Percentiles rank a stretch among this genome's conserved stretches.
Evolutionary conservation across 1,140 invertebrate genomes (phyloP).

Genomic region (Temnothorax longispinosus): DNA sequence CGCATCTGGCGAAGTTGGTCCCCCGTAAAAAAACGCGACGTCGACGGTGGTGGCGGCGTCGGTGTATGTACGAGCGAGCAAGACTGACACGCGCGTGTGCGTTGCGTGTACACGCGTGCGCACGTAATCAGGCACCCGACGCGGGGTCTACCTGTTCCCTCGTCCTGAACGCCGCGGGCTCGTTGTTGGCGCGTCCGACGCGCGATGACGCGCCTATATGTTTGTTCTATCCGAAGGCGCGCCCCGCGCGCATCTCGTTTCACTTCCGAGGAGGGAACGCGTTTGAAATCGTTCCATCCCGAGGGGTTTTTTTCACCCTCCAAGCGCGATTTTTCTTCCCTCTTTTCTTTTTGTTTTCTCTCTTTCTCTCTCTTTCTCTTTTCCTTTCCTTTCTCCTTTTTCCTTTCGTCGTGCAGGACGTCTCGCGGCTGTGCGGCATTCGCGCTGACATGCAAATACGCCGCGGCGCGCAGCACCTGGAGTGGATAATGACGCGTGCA

Average conservation of each 20-base stretch:
- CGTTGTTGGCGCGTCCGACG: constrained; percentile 32
- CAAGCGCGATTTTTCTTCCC: background rate
- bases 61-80: too few species aligned
- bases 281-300: background rate
- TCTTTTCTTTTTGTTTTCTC: background rate
- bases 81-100: background rate
- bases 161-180: constrained; percentile 46
- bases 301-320: background rate
- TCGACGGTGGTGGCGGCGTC: background rate
- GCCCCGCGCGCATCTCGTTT: constrained; percentile 30
- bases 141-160: constrained; percentile 31
- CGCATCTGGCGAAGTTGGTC: constrained; percentile 20
- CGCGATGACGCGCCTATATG: constrained; percentile 54
- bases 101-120: background rate
- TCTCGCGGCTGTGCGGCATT: constrained; percentile 47
- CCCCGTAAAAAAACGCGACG: constrained; percentile 19
- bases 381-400: constrained; percentile 1
- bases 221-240: constrained; percentile 39
- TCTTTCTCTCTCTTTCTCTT: background rate
- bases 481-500: constrained; percentile 64
- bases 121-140: constrained; percentile 21
- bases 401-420: constrained; percentile 24
- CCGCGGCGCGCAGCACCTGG: constrained; percentile 48
- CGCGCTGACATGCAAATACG: constrained; percentile 59
- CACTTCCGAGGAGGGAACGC: constrained; percentile 9